Conservation (phyloP, 2,797 vertebrate species). For the Enteromius trimaculatus region DNA sequence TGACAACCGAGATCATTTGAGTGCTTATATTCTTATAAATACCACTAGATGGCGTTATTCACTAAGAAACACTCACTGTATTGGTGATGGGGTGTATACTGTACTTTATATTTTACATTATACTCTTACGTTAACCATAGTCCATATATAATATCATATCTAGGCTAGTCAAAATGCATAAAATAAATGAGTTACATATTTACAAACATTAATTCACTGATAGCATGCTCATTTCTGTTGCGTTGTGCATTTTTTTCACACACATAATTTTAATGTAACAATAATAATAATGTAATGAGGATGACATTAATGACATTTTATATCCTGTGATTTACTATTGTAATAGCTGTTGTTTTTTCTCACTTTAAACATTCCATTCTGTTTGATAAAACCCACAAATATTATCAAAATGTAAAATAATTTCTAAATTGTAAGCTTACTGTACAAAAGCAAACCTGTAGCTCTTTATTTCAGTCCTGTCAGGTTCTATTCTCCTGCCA, state of each 20-base stretch:
- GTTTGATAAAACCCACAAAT: neutral
- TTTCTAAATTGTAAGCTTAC: neutral
- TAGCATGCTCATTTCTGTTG: neutral
- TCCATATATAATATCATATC: no score
- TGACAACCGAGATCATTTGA: neutral
- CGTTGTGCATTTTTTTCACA: neutral
- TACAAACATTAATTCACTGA: no score
- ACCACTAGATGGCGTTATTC: conserved; percentile 5
- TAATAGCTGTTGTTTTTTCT: neutral
- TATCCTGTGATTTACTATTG: neutral
- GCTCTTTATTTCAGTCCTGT: neutral
- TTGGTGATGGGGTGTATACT: neutral
- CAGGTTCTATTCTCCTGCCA: neutral
- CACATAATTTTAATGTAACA: no score
- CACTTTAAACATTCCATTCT: neutral
- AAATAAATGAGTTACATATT: neutral
- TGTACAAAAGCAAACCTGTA: neutral
- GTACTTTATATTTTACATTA: neutral
- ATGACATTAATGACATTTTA: neutral
- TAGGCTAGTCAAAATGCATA: conserved; percentile 1
- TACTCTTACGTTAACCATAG: no score
- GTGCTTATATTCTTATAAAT: neutral
- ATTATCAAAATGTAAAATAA: neutral
- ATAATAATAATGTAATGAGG: no score
- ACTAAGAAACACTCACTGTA: neutral